Conservation (phyloP, 2,113 vertebrate species). For the Ginglymostoma cirratum region DNA sequence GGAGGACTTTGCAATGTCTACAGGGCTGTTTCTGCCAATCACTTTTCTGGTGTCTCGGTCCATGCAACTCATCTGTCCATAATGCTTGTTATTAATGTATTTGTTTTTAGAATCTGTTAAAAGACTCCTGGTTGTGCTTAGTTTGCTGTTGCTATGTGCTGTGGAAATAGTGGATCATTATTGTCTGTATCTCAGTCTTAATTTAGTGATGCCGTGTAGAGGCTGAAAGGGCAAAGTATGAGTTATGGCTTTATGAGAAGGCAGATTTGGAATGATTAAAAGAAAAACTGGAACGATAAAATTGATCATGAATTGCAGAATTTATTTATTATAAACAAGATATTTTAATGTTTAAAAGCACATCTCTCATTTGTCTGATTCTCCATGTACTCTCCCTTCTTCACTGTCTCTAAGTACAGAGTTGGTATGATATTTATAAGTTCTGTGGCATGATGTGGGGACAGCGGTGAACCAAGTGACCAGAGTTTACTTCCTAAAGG, state of each 20-base stretch:
- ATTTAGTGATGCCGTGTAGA: neutral
- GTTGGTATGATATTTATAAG: neutral
- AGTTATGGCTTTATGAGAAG: neutral
- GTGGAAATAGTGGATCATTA: neutral
- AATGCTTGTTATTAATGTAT: neutral
- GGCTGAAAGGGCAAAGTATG: neutral
- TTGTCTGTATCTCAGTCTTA: neutral
- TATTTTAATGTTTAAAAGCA: neutral
- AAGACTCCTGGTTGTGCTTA: neutral
- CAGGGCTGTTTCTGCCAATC: too few relatives aligned
- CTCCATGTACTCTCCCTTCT: neutral
- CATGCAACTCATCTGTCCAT: too few relatives aligned
- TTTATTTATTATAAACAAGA: neutral
- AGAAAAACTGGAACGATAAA: neutral
- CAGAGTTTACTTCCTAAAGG: neutral
- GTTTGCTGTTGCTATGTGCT: neutral
- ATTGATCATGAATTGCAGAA: neutral
- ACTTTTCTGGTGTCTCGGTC: too few relatives aligned
- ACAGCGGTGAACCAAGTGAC: neutral
- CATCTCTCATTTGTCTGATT: neutral
- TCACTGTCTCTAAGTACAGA: neutral
- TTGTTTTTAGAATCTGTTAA: neutral
- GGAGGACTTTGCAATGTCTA: too few relatives aligned
- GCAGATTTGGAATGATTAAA: neutral
- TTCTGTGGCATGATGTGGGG: neutral